These are phyloP conservation scores for Premnoplex brunnescens DNA, from an alignment of 2,797 vertebrate genomes.

Conservation along the genomic window DNA sequence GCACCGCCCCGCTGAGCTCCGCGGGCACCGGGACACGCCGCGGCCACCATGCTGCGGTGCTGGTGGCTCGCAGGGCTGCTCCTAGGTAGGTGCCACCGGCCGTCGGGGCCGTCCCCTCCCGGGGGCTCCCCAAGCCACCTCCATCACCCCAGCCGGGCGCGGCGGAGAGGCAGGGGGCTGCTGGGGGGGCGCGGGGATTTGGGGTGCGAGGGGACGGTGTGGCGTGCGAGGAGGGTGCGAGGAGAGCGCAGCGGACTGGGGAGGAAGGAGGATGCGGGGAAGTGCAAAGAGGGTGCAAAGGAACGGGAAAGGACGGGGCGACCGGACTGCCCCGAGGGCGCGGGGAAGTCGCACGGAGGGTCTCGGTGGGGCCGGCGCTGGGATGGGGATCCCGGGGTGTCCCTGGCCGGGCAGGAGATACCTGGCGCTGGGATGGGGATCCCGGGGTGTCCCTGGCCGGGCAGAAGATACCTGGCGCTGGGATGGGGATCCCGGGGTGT, in stretches of 20 bases:
- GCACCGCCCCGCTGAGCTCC: conserved; percentile 28
- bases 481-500: no score
- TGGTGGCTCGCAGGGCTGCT: conserved; percentile 61
- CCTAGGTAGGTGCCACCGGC: conserved; percentile 44
- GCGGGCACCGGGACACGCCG: not conserved
- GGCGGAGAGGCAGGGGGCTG: not conserved
- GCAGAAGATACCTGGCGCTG: no score
- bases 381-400: not conserved
- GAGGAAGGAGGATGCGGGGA: not conserved
- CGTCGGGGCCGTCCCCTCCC: not conserved
- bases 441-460: no score
- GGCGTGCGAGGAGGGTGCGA: not conserved
- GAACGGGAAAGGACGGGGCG: not conserved
- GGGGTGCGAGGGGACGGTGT: not conserved
- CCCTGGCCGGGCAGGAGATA: not conserved
- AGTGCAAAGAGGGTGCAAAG: not conserved
- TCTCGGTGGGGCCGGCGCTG: no score
- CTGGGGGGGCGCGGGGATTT: not conserved
- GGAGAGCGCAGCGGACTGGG: not conserved
- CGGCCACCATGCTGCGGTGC: conserved; percentile 32
- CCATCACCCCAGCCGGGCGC: not conserved
- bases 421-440: not conserved
- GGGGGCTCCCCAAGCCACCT: not conserved
- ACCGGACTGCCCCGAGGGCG: not conserved
- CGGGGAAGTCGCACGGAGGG: not conserved